Percentiles rank a stretch among this genome's conserved stretches.
phyloP scores from a whole-genome alignment of 1,140 invertebrate species.

The Diorhabda carinulata region DNA sequence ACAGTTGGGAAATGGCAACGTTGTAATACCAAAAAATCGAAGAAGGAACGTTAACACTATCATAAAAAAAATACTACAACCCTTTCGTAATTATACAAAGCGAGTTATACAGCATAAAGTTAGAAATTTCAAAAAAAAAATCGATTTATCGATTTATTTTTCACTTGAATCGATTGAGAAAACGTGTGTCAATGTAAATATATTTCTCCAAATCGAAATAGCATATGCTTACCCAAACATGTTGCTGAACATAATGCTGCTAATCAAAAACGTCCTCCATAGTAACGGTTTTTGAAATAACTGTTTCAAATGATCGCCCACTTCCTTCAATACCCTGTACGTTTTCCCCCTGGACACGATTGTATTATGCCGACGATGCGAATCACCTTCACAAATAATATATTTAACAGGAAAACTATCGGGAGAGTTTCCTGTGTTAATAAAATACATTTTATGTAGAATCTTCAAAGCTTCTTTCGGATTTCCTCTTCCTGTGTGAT shows the following conservation, averaged over 20 bases:
- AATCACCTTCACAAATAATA: conserved; percentile 25
- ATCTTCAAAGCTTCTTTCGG: conserved; percentile 57
- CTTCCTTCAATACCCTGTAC: conserved; percentile 49
- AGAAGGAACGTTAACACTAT: no score
- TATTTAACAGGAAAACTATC: conserved; percentile 50
- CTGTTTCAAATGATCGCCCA: conserved; percentile 52
- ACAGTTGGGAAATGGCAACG: no score
- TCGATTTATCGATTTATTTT: no score
- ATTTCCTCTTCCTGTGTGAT: conserved; percentile 60
- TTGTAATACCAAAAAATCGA: no score
- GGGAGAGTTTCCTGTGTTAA: conserved; percentile 54
- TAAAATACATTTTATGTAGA: conserved; percentile 57
- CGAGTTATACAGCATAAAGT: no score
- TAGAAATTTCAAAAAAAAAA: no score
- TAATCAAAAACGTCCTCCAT: conserved; percentile 54
- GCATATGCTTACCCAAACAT: conserved; percentile 61
- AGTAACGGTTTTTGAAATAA: conserved; percentile 54
- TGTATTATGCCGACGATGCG: not conserved
- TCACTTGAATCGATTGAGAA: no score
- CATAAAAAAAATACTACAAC: no score
- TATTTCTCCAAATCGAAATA: not conserved
- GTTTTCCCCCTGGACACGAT: conserved; percentile 40
- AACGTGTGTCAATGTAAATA: no score
- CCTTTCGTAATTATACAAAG: no score
- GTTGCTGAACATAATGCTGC: conserved; percentile 60